These are phyloP conservation scores for Mechanitis mazaeus DNA, from an alignment of 2,888 invertebrate species.

Conservation along the genomic window DNA sequence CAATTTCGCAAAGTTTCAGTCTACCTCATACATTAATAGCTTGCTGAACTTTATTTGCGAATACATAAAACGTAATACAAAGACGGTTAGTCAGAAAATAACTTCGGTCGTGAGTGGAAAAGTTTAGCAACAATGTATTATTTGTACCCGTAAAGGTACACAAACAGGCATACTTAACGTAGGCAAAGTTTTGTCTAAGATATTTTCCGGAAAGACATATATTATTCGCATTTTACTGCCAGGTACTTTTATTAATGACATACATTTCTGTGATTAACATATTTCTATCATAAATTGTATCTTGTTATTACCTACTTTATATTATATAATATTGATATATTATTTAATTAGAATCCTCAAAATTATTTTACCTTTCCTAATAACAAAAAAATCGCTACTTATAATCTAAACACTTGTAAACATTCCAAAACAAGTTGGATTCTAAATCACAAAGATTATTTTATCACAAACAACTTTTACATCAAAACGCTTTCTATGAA, in stretches of 20 bases:
- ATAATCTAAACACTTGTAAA: neutral
- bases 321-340: too few species aligned
- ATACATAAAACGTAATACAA: constrained; percentile 6
- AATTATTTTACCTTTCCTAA: too few species aligned
- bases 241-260: constrained; percentile 2
- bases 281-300: too few species aligned
- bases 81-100: constrained; percentile 8
- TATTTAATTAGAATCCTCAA: too few species aligned
- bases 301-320: too few species aligned
- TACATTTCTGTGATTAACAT: too few species aligned
- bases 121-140: constrained; percentile 8
- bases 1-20: constrained; percentile 2
- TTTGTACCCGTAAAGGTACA: constrained; percentile 20
- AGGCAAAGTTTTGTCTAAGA: constrained; percentile 9
- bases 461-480: constrained; percentile 23
- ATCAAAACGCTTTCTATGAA: constrained; percentile 43
- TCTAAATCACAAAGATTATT: constrained; percentile 13
- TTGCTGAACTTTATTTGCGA: constrained; percentile 4
- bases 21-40: constrained; percentile 5
- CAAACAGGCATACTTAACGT: constrained; percentile 21
- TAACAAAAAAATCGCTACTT: too few species aligned
- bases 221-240: neutral
- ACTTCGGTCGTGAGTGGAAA: constrained; percentile 5
- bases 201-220: constrained; percentile 12
- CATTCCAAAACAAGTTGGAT: constrained; percentile 6